Evolutionary conservation across 2,888 invertebrate species (phyloP), one percentile per base, ranked within the genome.

Genomic region (Callimorpha dominula): DNA sequence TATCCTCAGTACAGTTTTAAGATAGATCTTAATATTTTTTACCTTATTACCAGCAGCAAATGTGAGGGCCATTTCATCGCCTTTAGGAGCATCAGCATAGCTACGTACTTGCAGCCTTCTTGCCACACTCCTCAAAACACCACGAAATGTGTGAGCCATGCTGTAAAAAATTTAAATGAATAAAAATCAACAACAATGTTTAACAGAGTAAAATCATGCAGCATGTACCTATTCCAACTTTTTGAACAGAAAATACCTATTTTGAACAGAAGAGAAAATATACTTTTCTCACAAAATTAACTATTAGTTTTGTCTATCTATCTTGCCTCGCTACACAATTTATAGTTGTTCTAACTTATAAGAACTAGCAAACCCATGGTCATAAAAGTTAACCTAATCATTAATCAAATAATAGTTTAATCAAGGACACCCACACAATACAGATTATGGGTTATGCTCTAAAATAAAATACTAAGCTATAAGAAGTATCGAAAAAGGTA

Each of bases 41-140:
- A 98, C 98, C 96, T 98, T 97, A 91, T 98, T 98, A 72, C 98
- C 98, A 84, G 98, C 98, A 85, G 98, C 98, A 92, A 99, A 98
- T 70, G 98, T 99, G 83, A 99, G 97, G 81, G 97, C 97, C 98
- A 99, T 98, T 92, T 98, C 97, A 80, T 92, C 95, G 46, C 92
- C 94, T 85, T 91, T 93, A 57, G 91, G 83, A 65, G 89, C 90
- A 79, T 97, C 97, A 63, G 98, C 97, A 91, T 97, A 98, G 72
- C 96, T 96, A 82, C 97, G 96, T 71, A 95, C 91, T 88, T 96
- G 96, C 71, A 96, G 84, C 87, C 95, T 89, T 83, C 94, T 93
- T 71, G 90, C 88, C 76, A 90, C 89, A 81, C 91, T 89, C 84
- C 96, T 94, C 82, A 96, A 87, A 78, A 92, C 90, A 83, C 90